Conservation (phyloP, 2,113 vertebrate species). For the Laticauda colubrina region DNA sequence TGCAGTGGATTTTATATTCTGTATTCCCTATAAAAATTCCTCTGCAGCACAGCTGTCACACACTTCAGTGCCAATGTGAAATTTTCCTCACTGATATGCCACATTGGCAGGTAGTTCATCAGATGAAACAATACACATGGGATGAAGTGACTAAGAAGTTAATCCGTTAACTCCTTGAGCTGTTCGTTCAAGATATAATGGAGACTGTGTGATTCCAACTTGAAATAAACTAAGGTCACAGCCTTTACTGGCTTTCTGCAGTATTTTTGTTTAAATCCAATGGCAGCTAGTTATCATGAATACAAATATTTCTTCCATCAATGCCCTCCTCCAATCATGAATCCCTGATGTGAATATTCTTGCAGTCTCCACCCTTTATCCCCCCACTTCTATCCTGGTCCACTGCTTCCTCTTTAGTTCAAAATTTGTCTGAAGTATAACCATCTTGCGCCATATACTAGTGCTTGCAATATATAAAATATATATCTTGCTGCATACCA, state of each 20-base stretch:
- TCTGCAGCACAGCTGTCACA: neutral
- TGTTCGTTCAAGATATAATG: neutral
- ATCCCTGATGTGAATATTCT: neutral
- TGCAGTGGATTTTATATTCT: neutral
- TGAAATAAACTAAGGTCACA: neutral
- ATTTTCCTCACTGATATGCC: neutral
- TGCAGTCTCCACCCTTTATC: neutral
- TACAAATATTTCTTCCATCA: neutral
- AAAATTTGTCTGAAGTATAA: neutral
- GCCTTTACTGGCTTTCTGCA: neutral
- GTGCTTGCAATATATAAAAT: neutral
- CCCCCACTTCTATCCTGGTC: neutral
- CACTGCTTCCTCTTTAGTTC: neutral
- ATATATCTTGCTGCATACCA: neutral
- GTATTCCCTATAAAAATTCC: neutral
- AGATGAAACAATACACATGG: neutral
- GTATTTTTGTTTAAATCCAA: neutral
- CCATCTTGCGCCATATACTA: neutral
- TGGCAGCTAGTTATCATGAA: neutral
- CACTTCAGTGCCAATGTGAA: neutral
- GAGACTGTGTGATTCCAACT: neutral
- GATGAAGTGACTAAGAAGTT: neutral
- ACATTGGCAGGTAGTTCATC: neutral
- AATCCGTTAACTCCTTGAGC: neutral
- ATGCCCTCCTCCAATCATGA: neutral